Evolutionary conservation across 2,113 vertebrate genomes (phyloP), one percentile per base, ranked within the genome.

Genomic region (Lathamus discolor): DNA sequence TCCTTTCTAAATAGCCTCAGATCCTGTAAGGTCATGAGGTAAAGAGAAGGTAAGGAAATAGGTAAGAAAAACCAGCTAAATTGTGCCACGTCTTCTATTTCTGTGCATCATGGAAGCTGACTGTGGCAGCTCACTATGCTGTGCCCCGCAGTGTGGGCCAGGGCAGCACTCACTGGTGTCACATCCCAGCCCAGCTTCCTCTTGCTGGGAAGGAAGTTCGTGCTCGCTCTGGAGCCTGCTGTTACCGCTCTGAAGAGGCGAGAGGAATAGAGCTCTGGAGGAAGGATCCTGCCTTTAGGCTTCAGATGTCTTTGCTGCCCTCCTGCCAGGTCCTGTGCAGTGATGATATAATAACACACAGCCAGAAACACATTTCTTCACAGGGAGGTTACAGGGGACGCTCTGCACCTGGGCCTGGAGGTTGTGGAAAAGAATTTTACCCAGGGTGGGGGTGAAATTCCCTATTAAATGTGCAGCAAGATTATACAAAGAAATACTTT

Each of bases 121-220:
- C 29, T 1, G 17, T 19, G 37, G 6, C 2, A 0, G 33, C 13
- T 17, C 8, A 2, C 67, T 46, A 9, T 2, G 1, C 28, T 39
- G 43, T 59, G 25, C 48, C 44, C 1, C 0, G 22, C 25, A 11
- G 25, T 17, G 25, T 4, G 23, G 35, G 20, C 49, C 1, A 4
- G n/a, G 2, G 37, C n/a, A 17, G 20, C 9, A 3, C 17, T 27
- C 48, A 1, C n/a, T 44, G 69, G 9, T 76, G n/a, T 59, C 54
- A 11, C 52, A 23, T 9, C 8, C 55, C 10, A 11, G 76, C 63
- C 63, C 63, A 67, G 37, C 48, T 20, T 48, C 46, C 46, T 57
- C 25, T 75, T 29, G 18, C 35, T 57, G 67, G 57, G 23, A 62
- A 31, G 37, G 22, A 12, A 12, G 33, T 2, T 27, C 19, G 27